phyloP scores from a whole-genome alignment of 1,140 invertebrate species.

The Chironomus striatipennis region DNA sequence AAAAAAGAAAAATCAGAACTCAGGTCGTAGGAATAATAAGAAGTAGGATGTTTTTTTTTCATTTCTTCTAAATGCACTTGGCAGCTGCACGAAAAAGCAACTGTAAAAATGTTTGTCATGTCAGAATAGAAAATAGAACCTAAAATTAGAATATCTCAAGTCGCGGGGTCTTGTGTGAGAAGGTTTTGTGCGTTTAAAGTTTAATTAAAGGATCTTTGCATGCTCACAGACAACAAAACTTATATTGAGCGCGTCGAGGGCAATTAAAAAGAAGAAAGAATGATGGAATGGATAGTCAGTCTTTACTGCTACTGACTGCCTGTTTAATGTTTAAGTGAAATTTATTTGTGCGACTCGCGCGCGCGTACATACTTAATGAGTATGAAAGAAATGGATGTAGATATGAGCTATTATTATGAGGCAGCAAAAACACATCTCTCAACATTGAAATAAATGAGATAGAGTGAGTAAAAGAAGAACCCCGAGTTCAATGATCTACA shows the following conservation, averaged over 20 bases:
- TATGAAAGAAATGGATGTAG: background rate
- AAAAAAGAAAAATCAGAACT: no score
- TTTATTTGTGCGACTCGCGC: conserved; percentile 11
- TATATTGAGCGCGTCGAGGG: background rate
- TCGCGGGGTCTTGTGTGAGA: no score
- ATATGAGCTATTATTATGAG: no score
- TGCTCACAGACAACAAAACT: conserved; percentile 21
- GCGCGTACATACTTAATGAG: background rate
- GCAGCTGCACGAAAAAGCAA: no score
- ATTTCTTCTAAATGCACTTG: background rate
- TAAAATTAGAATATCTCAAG: no score
- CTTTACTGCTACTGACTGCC: no score
- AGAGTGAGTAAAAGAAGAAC: background rate
- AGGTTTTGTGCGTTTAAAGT: background rate
- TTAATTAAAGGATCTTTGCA: conserved; percentile 11
- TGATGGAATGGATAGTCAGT: no score
- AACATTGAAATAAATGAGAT: conserved; percentile 8
- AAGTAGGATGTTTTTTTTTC: background rate
- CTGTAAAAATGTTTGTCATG: no score
- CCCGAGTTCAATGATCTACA: conserved; percentile 2
- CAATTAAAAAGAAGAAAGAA: conserved; percentile 21
- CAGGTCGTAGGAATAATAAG: no score
- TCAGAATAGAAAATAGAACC: no score
- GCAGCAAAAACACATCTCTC: background rate
- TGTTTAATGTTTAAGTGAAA: conserved; percentile 4